These are phyloP conservation scores for Leptinotarsa defecta DNA, from an alignment of 1,140 invertebrate species.

Conservation along the genomic window DNA sequence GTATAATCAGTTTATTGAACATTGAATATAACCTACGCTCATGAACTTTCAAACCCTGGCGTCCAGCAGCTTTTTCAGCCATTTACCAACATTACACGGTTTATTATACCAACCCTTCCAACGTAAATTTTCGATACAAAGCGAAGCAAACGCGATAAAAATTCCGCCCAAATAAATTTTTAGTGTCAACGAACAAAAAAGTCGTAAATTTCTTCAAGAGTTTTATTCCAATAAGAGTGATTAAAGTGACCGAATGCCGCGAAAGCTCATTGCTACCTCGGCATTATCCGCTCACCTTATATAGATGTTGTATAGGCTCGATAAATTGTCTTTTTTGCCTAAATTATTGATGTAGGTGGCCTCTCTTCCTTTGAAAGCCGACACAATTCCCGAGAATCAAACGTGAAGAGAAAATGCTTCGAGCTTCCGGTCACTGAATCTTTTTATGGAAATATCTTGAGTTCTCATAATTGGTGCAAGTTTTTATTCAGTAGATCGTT, in stretches of 20 bases:
- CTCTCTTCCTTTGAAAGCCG: slow-evolving; percentile 17
- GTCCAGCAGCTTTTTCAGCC: background rate
- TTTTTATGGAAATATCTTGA: too few relatives aligned
- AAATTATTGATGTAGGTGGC: slow-evolving; percentile 25
- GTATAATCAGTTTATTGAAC: too few relatives aligned
- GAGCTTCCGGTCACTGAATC: too few relatives aligned
- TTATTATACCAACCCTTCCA: background rate
- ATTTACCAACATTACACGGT: background rate
- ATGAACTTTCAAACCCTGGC: background rate
- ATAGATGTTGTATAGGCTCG: slow-evolving; percentile 15
- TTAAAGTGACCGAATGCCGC: slow-evolving; percentile 21
- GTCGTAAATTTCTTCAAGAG: slow-evolving; percentile 15
- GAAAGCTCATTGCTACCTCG: slow-evolving; percentile 18
- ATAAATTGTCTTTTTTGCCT: slow-evolving; percentile 16
- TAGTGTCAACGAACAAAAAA: slow-evolving; percentile 13
- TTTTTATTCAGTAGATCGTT: too few relatives aligned
- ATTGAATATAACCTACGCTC: background rate
- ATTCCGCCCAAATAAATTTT: slow-evolving; percentile 7
- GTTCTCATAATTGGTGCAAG: too few relatives aligned
- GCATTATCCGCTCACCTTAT: slow-evolving; percentile 11
- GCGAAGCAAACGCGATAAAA: slow-evolving; percentile 6
- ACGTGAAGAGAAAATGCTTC: background rate
- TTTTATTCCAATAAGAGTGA: slow-evolving; percentile 21
- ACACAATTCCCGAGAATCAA: background rate
- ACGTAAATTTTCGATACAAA: slow-evolving; percentile 14